Base-by-base conservation (phyloP, 2,888 invertebrate species). In the Zaprionus obscuricornis region DNA sequence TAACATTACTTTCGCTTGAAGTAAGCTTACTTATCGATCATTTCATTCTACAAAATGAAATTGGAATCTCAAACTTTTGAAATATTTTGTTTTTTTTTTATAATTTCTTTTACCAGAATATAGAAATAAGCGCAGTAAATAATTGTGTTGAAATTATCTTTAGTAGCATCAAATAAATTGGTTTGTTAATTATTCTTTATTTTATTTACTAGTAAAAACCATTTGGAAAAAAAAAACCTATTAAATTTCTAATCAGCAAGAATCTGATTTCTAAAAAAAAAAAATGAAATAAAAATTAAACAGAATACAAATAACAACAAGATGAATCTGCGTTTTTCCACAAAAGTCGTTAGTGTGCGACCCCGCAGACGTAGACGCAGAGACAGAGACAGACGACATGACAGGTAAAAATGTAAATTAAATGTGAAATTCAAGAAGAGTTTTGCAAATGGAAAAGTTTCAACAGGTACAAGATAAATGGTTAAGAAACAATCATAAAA, bases 321-420 rank as follows among this genome's bases (percentile, higher is more conserved):
- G 27, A 54, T 70, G 66, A 70, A 16, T 50, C 16, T 20, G 59
- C 54, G 36, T 27, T 60, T n/a, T 70, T 67, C 24, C 22, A 14
- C 8, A 24, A 40, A 49, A 51, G 46, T 47, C 50, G 37, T 42
- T 65, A 64, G 14, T 13, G 33, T n/a, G 17, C 27, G 47, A 5
- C 1, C 16, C 17, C 36, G 22, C 36, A 34, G 20, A 6, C 18
- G n/a, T n/a, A n/a, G n/a, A n/a, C n/a, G n/a, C n/a, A n/a, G n/a
- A n/a, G n/a, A n/a, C n/a, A n/a, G n/a, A n/a, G n/a, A n/a, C n/a
- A n/a, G n/a, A n/a, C n/a, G n/a, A n/a, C n/a, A 27, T 26, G 33
- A 13, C 68, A 65, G 66, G 56, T 69, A 69, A 43, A 55, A 45
- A 40, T 10, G 36, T 31, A 42, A 57, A 39, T 45, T 33, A 31